Base-by-base conservation (phyloP, 2,888 invertebrate species). In the Abscondita cerata region DNA sequence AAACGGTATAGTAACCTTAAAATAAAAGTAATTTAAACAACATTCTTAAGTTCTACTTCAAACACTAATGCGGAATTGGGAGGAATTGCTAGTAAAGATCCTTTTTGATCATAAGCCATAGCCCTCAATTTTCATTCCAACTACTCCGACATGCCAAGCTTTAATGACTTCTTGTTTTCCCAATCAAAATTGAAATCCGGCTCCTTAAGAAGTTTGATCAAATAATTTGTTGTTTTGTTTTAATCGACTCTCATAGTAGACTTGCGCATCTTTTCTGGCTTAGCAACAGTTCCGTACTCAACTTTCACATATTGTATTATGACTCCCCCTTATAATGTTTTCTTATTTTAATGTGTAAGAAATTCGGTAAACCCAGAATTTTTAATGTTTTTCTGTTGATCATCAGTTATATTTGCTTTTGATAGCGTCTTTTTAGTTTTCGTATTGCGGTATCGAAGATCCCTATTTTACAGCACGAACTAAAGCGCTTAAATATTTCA, bases 121-220 rank as follows among this genome's bases (percentile, higher is more conserved):
- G 87, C 82, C 96, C 31, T 96, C 96, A 60, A 95, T 89, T 82
- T 93, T 95, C 97, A 98, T 97, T 50, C 96, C 96, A 38, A 81
- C 81, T n/a, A 96, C 83, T 52, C 95, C 96, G 34, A 90, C 81
- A 75, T 96, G 96, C 96, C 95, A 96, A 11, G 93, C 96, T 70
- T 89, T 89, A 75, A 96, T 95, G 0, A 96, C 95, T 78, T 95
- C 94, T 65, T 90, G 89, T 48, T 85, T 86, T 0, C 96, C 96
- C 11, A 96, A 81, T 18, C 87, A 84, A 82, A 96, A 96, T 79
- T 89, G 90, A 80, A 95, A 95, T 0, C 95, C 95, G 15, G 89
- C 87, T 0, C 95, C 95, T 68, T 87, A 85, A 25, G 80, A 81
- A 48, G 86, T 83, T 66, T 88, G 86, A 79, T 98, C 97, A 74